Percentiles rank a stretch among this genome's conserved stretches.
Conservation (phyloP, 2,113 vertebrate species). For the Struthio camelus region DNA sequence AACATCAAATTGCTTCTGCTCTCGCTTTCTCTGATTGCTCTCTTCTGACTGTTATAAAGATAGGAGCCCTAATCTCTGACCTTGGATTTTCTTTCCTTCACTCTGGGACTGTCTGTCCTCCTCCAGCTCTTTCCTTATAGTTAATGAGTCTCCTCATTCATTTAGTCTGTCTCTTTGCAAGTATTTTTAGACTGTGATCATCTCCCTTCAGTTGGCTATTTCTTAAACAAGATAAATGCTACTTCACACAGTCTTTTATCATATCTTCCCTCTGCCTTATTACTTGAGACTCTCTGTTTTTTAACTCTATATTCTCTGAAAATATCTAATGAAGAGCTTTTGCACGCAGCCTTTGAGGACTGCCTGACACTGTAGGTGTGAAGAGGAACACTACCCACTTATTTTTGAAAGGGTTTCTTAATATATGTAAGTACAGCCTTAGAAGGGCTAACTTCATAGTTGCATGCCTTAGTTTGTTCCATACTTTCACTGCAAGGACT, state of each 20-base stretch:
- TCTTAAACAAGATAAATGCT: conserved; percentile 45
- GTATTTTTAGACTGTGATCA: conserved; percentile 59
- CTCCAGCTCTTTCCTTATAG: background rate
- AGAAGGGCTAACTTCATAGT: background rate
- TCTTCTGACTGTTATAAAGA: background rate
- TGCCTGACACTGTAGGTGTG: background rate
- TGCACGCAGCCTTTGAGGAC: background rate
- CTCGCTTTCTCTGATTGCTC: background rate
- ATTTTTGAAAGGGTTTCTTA: background rate
- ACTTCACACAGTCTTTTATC: background rate
- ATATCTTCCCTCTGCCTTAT: background rate
- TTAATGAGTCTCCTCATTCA: conserved; percentile 50
- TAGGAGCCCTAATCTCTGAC: background rate
- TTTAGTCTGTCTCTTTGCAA: conserved; percentile 35
- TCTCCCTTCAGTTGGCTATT: conserved; percentile 27
- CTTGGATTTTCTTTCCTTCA: background rate
- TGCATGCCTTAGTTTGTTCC: background rate
- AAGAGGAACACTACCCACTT: background rate
- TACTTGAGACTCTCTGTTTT: background rate
- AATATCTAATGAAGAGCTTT: background rate
- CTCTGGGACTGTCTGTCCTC: conserved; percentile 13
- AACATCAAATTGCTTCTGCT: background rate
- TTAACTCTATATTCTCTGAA: background rate
- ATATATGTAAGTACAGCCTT: background rate
- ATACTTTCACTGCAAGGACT: background rate